phyloP scores from a whole-genome alignment of 2,888 invertebrate genomes.

The Hedya salicella region DNA sequence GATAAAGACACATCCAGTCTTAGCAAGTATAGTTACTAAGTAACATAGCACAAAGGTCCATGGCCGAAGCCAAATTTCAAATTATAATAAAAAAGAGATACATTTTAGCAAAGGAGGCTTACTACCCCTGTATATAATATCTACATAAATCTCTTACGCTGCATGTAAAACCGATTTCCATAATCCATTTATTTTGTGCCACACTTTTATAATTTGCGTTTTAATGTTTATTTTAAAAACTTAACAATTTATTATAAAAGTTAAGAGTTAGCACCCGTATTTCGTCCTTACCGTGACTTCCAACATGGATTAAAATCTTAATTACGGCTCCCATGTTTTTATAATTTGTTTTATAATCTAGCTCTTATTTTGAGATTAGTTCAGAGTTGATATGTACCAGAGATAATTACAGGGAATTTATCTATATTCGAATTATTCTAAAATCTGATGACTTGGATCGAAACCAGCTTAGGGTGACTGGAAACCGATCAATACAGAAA shows the following conservation, averaged over 20 bases:
- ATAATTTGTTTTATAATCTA: conserved; percentile 74
- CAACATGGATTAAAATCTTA: conserved; percentile 77
- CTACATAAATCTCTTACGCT: neutral
- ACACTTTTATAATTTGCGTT: neutral
- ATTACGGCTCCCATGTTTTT: conserved; percentile 73
- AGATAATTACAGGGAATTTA: neutral
- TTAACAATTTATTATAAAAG: conserved; percentile 73
- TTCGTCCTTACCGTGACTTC: conserved; percentile 63
- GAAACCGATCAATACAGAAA: too few species aligned
- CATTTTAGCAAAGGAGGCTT: neutral
- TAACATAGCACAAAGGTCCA: neutral
- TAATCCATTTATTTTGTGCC: neutral
- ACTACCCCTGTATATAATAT: neutral
- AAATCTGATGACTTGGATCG: too few species aligned
- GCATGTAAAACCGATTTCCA: neutral
- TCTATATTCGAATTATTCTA: too few species aligned
- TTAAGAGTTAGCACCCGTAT: conserved; percentile 67
- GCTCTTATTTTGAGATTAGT: neutral
- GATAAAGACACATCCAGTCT: neutral
- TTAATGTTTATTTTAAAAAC: neutral
- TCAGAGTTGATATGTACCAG: neutral
- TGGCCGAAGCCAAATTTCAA: neutral
- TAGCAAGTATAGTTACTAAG: neutral
- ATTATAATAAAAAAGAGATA: neutral
- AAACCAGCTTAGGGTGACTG: too few species aligned